Evolutionary conservation across 2,888 invertebrate species (phyloP).

Genomic region (Cacoxenus indagator): DNA sequence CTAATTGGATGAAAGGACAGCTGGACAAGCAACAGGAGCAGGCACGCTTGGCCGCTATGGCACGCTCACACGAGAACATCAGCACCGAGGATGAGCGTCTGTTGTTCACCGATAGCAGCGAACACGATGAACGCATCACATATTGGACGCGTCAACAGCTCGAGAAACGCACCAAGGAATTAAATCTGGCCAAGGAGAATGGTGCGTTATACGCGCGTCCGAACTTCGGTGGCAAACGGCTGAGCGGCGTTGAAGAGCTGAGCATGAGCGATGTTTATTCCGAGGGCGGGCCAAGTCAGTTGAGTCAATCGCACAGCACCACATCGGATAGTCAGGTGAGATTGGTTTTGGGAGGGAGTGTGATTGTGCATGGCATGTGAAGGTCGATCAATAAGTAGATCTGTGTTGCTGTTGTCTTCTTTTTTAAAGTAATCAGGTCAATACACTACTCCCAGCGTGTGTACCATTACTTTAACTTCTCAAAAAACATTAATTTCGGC

Average conservation of each 20-base stretch:
- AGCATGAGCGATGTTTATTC: constrained; percentile 70
- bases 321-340: constrained; percentile 84
- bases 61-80: constrained; percentile 62
- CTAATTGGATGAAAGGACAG: constrained; percentile 86
- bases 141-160: constrained; percentile 82
- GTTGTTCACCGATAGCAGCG: constrained; percentile 59
- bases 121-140: constrained; percentile 69
- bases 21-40: constrained; percentile 75
- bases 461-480: too few species aligned
- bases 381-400: too few species aligned
- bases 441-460: too few species aligned
- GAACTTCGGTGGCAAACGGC: constrained; percentile 63
- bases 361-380: too few species aligned
- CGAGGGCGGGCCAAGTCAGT: constrained; percentile 69
- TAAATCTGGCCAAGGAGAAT: constrained; percentile 74
- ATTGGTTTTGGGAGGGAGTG: too few species aligned
- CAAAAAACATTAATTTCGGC: too few species aligned
- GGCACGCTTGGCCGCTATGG: constrained; percentile 63
- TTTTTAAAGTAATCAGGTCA: too few species aligned
- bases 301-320: constrained; percentile 81
- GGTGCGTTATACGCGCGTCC: constrained; percentile 57
- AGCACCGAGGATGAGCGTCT: constrained; percentile 67
- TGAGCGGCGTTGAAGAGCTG: constrained; percentile 71
- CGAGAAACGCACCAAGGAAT: constrained; percentile 78
- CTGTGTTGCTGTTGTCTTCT: too few species aligned